Evolutionary conservation across 1,140 invertebrate genomes (phyloP).

Genomic region (Drosophila cardini): DNA sequence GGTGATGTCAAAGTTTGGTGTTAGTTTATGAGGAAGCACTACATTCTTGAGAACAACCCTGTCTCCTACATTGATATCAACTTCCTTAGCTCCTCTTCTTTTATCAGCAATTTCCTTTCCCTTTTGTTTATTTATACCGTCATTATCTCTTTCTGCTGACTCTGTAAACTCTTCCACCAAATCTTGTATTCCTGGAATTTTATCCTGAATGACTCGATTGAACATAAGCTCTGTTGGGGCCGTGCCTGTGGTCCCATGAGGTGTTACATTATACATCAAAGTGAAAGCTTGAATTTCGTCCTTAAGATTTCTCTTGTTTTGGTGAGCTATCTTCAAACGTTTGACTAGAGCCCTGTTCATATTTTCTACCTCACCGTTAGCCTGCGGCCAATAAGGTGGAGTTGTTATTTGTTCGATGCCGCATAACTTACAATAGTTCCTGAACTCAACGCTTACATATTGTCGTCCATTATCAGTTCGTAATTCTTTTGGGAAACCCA

Average conservation of each 20-base stretch:
- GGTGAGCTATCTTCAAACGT: slow-evolving; percentile 33
- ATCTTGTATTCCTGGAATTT: slow-evolving; percentile 42
- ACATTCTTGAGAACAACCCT: slow-evolving; percentile 16
- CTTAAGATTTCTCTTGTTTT: slow-evolving; percentile 19
- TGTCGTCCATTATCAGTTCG: slow-evolving; percentile 38
- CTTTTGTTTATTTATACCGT: slow-evolving; percentile 40
- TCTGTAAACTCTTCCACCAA: slow-evolving; percentile 18
- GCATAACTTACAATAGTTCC: slow-evolving; percentile 44
- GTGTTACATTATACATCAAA: slow-evolving; percentile 51
- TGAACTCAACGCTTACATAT: slow-evolving; percentile 29
- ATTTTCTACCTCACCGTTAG: slow-evolving; percentile 70
- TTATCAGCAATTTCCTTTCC: slow-evolving; percentile 33
- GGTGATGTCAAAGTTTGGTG: slow-evolving; percentile 25
- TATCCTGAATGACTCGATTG: slow-evolving; percentile 42
- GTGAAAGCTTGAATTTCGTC: slow-evolving; percentile 43
- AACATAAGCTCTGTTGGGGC: slow-evolving; percentile 53
- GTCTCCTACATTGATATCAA: slow-evolving; percentile 29
- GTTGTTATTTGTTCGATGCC: slow-evolving; percentile 33
- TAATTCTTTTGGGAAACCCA: slow-evolving; percentile 38
- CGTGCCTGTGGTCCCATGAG: slow-evolving; percentile 43
- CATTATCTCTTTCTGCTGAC: slow-evolving; percentile 37
- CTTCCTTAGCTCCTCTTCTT: slow-evolving; percentile 36
- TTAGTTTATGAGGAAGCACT: slow-evolving; percentile 4
- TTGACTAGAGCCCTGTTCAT: slow-evolving; percentile 43
- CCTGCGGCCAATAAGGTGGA: slow-evolving; percentile 64